Evolutionary conservation across 2,888 invertebrate genomes (phyloP), one percentile per base, ranked within the genome.

Genomic region (Selenia dentaria): DNA sequence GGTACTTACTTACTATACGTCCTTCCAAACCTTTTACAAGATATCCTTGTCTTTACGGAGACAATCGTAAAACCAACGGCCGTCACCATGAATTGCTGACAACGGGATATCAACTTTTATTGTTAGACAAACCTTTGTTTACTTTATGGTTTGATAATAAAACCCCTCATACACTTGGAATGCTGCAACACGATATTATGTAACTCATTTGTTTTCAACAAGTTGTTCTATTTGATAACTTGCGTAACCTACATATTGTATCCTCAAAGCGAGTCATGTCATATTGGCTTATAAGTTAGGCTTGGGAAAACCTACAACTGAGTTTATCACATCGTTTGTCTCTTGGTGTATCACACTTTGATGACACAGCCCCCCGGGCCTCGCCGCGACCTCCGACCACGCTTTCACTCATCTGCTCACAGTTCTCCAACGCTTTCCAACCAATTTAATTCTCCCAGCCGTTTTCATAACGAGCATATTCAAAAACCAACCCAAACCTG

Each of bases 321-420:
- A 25, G 42, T 48, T 50, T 57, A 50, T 60, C 55, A 50, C 42
- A 48, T 16, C 16, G 16, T 16, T 16, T 16, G 3, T 16, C 2
- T 16, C 16, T 34, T 31, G 27, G 41, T 49, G 51, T 57, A 51
- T 60, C 55, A 51, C 42, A 48, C 56, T 51, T 51, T 49, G 57
- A 56, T 59, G 67, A 57, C 62, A 62, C 57, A 51, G 58, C 50
- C 46, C 57, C 59, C 42, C 54, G 44, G 59, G 62, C 60, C 48
- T 54, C 56, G 55, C 54, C 62, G 48, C 70, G 76, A 79, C 79
- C 81, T 76, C 57, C 64, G 76, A 75, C 75, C 79, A 62, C 68
- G 62, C 82, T 82, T 83, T 83, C 82, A 69, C 81, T n/a, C 67
- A 54, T 62, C 62, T 65, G 59, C 68, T 69, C 66, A 68, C 67